Evolutionary conservation across 2,797 vertebrate species (phyloP), one percentile per base, ranked within the genome.

Genomic region (Gouania willdenowi): DNA sequence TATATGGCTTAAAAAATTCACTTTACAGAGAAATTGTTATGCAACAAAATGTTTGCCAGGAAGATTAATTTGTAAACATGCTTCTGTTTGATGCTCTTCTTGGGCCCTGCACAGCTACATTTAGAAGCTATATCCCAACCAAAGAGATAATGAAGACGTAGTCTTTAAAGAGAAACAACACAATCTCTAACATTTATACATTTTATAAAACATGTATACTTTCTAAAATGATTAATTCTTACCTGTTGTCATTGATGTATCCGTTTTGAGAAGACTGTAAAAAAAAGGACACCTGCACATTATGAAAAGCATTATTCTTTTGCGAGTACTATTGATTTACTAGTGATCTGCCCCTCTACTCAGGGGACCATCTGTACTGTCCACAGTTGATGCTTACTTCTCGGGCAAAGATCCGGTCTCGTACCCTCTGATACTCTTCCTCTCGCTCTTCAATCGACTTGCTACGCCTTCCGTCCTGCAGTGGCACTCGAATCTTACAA

Each of bases 381-480:
- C 20, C 12, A 52, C 47, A 53, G 53, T 41, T 34, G 70, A 80
- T 47, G 85, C 93, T 94, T 86, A 98, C 97, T 92, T 99, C 95
- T 70, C 95, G 91, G 67, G 97, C 97, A 89, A 99, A 99, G 73
- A 99, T 99, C 77, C 97, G 89, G 88, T 98, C 97, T 87, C 97
- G 91, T 84, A 93, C 95, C 66, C 95, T 90, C 82, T 99, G 97
- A 83, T 99, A 99, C 66, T 99, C 97, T 49, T 99, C 97, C 75
- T 98, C 97, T 62, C 97, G 82, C 82, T 99, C 97, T 80, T 99
- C 95, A 72, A 99, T 98, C 54, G 97, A 99, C 85, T 99, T 99
- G 86, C 97, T 99, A 80, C 95, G 92, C 56, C 95, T 90, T 61
- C 95, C 95, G 64, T 98, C 95, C 90, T 98, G 95, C 82, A 99